Evolutionary conservation across 2,113 vertebrate species (phyloP).

Genomic region (Alligator sinensis): DNA sequence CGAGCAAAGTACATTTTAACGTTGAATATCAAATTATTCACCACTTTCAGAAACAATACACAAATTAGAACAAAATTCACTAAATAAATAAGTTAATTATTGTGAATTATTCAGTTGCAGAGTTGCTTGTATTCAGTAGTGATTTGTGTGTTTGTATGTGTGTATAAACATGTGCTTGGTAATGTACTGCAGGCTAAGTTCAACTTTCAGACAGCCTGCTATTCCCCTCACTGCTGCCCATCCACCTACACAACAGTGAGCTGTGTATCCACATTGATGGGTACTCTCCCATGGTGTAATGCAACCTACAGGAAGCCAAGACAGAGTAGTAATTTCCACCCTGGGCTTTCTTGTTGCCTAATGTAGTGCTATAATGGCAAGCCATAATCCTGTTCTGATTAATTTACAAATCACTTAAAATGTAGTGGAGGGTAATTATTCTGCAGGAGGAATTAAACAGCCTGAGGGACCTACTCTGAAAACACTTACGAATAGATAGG

Average conservation of each 20-base stretch:
- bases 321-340: not conserved
- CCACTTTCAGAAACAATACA: fast-evolving
- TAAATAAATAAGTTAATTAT: not conserved
- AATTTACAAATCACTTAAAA: not conserved
- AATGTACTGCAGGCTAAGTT: not conserved
- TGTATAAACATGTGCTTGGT: fast-evolving
- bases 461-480: not conserved
- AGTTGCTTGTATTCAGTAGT: fast-evolving
- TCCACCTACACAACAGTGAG: not conserved
- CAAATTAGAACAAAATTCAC: not conserved
- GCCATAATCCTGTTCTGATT: not conserved
- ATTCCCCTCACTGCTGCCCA: not conserved
- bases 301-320: not conserved
- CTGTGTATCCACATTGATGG: not conserved
- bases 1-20: too few species aligned
- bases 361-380: not conserved
- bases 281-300: not conserved
- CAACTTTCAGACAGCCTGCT: not conserved
- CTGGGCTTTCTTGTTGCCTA: not conserved
- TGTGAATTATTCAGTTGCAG: not conserved
- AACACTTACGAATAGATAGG: not conserved
- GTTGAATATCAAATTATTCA: fast-evolving
- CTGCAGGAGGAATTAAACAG: not conserved
- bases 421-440: not conserved
- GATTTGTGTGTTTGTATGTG: fast-evolving